phyloP scores from a whole-genome alignment of 1,140 invertebrate genomes.

The Drosophila kikkawai region DNA sequence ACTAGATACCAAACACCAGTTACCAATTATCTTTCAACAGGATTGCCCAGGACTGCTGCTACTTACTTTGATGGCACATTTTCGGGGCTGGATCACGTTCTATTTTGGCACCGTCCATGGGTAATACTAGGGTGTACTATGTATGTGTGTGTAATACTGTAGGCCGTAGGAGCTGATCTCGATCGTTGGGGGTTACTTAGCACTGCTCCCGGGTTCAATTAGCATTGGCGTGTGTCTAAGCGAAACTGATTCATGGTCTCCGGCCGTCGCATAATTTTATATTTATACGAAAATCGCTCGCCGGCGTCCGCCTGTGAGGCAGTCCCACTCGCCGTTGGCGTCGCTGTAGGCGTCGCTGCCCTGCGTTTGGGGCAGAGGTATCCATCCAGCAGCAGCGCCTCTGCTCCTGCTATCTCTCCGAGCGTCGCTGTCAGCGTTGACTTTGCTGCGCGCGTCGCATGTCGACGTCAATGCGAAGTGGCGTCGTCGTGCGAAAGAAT shows the following conservation, averaged over 20 bases:
- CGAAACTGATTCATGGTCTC: conserved; percentile 77
- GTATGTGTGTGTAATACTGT: neutral
- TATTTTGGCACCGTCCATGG: conserved; percentile 16
- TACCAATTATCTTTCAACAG: neutral
- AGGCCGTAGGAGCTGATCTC: neutral
- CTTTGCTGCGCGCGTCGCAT: neutral
- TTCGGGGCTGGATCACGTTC: conserved; percentile 24
- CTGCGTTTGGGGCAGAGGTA: conserved; percentile 1
- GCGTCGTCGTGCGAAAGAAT: conserved; percentile 49
- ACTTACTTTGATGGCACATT: conserved; percentile 67
- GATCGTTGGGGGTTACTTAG: neutral
- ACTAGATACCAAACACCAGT: no score
- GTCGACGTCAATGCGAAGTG: conserved; percentile 58
- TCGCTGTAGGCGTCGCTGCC: conserved; percentile 9
- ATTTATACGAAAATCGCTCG: conserved; percentile 76
- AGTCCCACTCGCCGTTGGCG: conserved; percentile 26
- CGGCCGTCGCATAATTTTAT: conserved; percentile 74
- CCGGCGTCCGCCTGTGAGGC: conserved; percentile 50
- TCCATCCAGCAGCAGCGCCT: neutral
- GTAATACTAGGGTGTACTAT: neutral
- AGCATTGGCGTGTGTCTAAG: conserved; percentile 79
- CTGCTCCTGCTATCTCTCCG: conserved; percentile 18
- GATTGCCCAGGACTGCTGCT: neutral
- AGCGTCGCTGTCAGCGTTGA: conserved; percentile 9
- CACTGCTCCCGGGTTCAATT: conserved; percentile 47